A percentile compares a stretch with the other conserved stretches of the same genome.
Evolutionary conservation across 2,113 vertebrate species (phyloP).

Genomic region (Steatornis caripensis): DNA sequence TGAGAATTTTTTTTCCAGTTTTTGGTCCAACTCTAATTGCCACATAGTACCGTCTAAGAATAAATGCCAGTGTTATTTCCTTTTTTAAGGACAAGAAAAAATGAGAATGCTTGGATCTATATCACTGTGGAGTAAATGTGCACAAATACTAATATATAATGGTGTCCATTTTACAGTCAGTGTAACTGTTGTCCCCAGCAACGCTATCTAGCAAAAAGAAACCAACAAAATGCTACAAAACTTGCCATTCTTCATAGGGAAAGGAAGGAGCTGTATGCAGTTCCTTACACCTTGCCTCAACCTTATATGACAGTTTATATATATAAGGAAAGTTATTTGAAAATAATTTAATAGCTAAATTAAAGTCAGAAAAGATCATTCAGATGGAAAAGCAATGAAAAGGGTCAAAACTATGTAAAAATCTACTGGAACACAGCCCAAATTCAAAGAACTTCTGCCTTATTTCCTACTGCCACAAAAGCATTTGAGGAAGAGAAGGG

Average conservation of each 20-base stretch:
- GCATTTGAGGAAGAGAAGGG: neutral
- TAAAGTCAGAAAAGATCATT: neutral
- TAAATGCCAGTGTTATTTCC: neutral
- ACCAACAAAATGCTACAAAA: neutral
- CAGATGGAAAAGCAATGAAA: neutral
- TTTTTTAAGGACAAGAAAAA: neutral
- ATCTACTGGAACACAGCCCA: constrained; percentile 11
- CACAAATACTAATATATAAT: neutral
- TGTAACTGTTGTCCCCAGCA: neutral
- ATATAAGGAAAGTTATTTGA: neutral
- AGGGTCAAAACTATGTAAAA: neutral
- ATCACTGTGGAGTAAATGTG: neutral
- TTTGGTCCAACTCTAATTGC: neutral
- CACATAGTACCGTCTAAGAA: neutral
- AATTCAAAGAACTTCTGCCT: constrained; percentile 18
- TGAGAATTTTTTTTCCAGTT: neutral
- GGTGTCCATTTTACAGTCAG: neutral
- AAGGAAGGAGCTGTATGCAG: neutral
- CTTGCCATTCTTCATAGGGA: neutral
- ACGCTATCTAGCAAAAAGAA: neutral
- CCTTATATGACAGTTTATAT: neutral
- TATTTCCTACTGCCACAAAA: constrained; percentile 23
- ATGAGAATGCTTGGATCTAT: neutral
- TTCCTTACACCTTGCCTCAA: neutral
- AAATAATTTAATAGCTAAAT: neutral